Percentiles rank a stretch among this genome's conserved stretches.
These are phyloP conservation scores for Bolinopsis microptera DNA, from an alignment of 37 sponge, comb jelly and placozoan species.

Conservation along the genomic window DNA sequence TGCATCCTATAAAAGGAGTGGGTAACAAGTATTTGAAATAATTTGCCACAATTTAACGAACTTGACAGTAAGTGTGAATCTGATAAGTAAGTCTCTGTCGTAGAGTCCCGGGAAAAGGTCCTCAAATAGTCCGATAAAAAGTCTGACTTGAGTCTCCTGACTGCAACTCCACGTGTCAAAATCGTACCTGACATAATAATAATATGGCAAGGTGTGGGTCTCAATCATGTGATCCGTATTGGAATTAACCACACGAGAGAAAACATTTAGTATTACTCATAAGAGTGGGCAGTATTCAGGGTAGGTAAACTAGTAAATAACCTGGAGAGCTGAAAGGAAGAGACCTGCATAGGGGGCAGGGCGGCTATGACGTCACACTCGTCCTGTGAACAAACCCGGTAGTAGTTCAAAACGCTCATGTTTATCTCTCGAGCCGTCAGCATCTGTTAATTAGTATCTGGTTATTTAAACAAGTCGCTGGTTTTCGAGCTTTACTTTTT, in stretches of 20 bases:
- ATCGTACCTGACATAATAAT: neutral
- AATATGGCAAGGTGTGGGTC: no score
- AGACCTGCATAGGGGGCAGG: conserved; percentile 6
- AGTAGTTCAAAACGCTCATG: neutral
- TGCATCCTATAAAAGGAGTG: no score
- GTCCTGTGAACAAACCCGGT: neutral
- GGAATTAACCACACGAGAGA: no score
- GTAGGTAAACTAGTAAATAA: no score
- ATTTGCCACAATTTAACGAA: neutral
- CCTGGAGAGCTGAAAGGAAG: conserved; percentile 31
- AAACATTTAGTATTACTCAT: no score
- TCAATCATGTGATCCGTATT: no score
- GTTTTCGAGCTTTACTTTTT: no score
- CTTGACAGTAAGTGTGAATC: conserved; percentile 36
- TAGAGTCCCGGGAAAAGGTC: conserved; percentile 1
- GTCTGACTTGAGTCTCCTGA: neutral
- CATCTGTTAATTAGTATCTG: neutral
- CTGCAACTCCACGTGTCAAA: conserved; percentile 26
- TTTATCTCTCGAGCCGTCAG: neutral
- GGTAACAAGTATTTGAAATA: no score
- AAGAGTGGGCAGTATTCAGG: no score
- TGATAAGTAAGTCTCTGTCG: neutral
- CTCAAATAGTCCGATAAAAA: conserved; percentile 18
- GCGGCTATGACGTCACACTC: neutral
- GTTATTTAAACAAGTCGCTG: no score